Evolutionary conservation across 2,888 invertebrate species (phyloP).

Genomic region (Patella pellucida): DNA sequence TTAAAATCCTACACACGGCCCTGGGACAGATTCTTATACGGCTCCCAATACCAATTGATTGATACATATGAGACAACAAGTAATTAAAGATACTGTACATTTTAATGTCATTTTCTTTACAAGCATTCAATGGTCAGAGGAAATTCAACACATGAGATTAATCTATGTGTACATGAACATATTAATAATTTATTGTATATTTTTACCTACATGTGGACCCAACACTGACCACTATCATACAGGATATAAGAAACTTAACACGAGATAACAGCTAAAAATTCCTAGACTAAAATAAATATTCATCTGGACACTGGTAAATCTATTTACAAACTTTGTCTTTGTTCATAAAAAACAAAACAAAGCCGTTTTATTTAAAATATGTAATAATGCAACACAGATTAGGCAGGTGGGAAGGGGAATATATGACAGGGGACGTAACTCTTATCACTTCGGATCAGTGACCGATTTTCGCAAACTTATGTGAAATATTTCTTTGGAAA

Average conservation of each 20-base stretch:
- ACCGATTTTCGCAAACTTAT: too few relatives aligned
- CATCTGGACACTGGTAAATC: background rate
- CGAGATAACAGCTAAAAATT: constrained; percentile 9
- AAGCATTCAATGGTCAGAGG: constrained; percentile 8
- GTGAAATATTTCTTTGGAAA: too few relatives aligned
- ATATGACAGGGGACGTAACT: background rate
- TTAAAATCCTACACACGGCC: too few relatives aligned
- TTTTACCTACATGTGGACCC: too few relatives aligned
- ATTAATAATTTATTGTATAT: too few relatives aligned
- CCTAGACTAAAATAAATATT: constrained; percentile 9
- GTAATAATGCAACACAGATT: background rate
- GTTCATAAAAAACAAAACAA: background rate
- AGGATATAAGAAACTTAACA: constrained; percentile 6
- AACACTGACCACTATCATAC: background rate
- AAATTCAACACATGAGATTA: too few relatives aligned
- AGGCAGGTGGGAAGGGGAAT: background rate
- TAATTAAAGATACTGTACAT: background rate
- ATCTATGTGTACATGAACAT: too few relatives aligned
- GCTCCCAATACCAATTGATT: too few relatives aligned
- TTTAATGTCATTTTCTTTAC: constrained; percentile 4
- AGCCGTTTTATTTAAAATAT: background rate
- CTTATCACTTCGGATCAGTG: background rate
- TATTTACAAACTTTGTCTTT: background rate
- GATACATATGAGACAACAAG: too few relatives aligned
- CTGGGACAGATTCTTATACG: too few relatives aligned